Evolutionary conservation across 2,888 invertebrate genomes (phyloP), one percentile per base, ranked within the genome.

Genomic region (Smittia aterrima): DNA sequence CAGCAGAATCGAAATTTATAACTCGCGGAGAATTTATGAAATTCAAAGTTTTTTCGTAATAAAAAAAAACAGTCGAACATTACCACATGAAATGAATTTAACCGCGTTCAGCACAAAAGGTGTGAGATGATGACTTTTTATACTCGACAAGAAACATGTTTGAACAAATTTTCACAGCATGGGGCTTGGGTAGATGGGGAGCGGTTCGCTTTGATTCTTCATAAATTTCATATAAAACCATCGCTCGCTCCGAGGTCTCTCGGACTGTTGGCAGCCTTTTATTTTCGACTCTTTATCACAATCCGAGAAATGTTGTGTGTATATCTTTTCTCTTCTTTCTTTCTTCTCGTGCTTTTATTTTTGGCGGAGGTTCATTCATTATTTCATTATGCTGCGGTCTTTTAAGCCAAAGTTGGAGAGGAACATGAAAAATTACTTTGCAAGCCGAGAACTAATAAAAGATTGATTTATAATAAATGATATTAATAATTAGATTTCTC

Each of bases 81-180:
- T 62, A 72, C 72, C 72, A 72, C 72, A 72, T 72, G 22, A 72
- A 72, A 72, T 62, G 62, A 62, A 27, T 47, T 32, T 68, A 22
- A 38, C 62, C 72, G 74, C 74, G 32, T 24, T 16, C 66, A 64
- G 62, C 20, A 72, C 64, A 74, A 64, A n/a, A 74, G 38, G 54
- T 41, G 74, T 74, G 72, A 41, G 68, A 72, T 72, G 74, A 74
- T 74, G 74, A 74, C 74, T 74, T 74, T 73, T 66, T 66, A 47
- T 74, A 54, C 32, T 22, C 54, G 24, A 32, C 47, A 32, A 71
- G 18, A 41, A 54, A 53, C 24, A 25, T 72, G 72, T 62, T 72
- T 24, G 38, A 54, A 64, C 64, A 74, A 74, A 66, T 74, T 74
- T 74, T 74, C 74, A 47, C 74, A 74, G 74, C 74, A 74, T 74